phyloP scores from a whole-genome alignment of 2,113 vertebrate species.

The Anser brachyrhynchus region DNA sequence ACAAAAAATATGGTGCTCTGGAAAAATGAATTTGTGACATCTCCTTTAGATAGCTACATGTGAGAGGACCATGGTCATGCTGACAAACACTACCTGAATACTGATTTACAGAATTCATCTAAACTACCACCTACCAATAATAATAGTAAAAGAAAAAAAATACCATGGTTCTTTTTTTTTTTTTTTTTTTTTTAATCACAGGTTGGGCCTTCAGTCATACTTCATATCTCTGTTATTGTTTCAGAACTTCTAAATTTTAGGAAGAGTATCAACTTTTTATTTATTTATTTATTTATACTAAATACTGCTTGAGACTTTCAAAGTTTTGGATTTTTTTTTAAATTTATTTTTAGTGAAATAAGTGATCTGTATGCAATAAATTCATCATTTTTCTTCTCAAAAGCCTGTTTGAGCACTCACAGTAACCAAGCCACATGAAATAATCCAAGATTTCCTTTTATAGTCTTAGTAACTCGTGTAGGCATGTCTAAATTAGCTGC shows the following conservation, averaged over 20 bases:
- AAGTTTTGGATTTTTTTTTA: neutral
- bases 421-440: neutral
- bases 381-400: neutral
- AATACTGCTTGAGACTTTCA: neutral
- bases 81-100: neutral
- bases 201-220: neutral
- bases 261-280: neutral
- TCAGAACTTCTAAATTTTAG: neutral
- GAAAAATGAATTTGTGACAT: neutral
- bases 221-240: neutral
- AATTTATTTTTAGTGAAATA: neutral
- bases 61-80: neutral
- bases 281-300: neutral
- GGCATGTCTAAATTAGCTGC: neutral
- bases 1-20: neutral
- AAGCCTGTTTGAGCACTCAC: neutral
- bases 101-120: neutral
- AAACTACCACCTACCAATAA: neutral
- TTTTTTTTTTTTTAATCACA: neutral
- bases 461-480: neutral
- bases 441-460: neutral
- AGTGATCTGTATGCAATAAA: neutral
- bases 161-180: neutral
- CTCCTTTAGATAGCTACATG: neutral
- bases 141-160: neutral